Base-by-base conservation (phyloP, 2,797 vertebrate species). In the Liasis olivaceus region DNA sequence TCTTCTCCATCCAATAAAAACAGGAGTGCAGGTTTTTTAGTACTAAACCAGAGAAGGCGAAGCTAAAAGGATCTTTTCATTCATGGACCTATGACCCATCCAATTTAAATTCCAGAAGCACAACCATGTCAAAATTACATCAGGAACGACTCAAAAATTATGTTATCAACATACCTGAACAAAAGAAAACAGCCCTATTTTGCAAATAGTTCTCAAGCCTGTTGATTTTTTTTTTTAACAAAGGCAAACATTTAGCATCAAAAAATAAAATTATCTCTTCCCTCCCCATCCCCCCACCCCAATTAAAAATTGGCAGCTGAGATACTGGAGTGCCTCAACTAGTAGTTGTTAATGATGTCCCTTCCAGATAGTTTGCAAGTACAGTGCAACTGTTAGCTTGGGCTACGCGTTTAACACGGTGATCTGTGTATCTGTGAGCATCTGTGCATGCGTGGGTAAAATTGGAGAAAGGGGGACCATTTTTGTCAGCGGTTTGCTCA, bases 261-360 rank as follows among this genome's bases (percentile, higher is more conserved):
- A 87, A 93, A 93, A 93, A 95, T 93, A 88, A 96, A 96, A 94
- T 92, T 92, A 93, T 90, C 93, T 94, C 91, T 94, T 54, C 92
- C 93, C 89, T 81, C 91, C 8, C 96, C 95, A 95, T 88, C 91
- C 93, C 89, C 95, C 89, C 95, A 92, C 89, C 90, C 92, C 93
- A 95, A 95, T 93, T 93, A 96, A 97, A 77, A 96, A 94, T 90
- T 56, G 89, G 94, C 93, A 94, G 92, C 59, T 95, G 95, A 96
- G 96, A 95, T 95, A 93, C 91, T 59, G 89, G 94, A 94, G 91
- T 94, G 91, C 95, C 93, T 94, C 93, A 89, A 8, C 5, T 96
- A 95, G 94, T 92, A 96, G 94, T 95, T 96, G 95, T 96, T 96
- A 97, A 96, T 97, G 95, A 96, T 77, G 95, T 89, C 92, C 92